Base-by-base conservation (phyloP, 1,140 invertebrate species). In the Anastatus disparis region DNA sequence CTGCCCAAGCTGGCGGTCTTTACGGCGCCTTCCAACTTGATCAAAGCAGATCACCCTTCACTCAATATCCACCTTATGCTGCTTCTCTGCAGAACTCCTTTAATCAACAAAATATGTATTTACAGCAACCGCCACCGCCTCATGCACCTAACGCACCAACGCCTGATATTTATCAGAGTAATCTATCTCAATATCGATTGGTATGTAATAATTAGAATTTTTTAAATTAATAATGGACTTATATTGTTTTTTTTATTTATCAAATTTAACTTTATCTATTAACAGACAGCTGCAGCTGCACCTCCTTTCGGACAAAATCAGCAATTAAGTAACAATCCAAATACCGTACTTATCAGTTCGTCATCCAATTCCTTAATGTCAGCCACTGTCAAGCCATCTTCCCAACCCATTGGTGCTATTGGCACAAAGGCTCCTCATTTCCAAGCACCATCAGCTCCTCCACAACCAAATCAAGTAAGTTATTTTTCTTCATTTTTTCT, bases 291-390 rank as follows among this genome's bases (percentile, higher is more conserved):
- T 9, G 90, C 86, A 73, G 90, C 83, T 75, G 89, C 83, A 67
- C 90, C 85, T 74, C 90, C 87, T 1, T 91, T 93, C 82, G 90
- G 91, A 20, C 91, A 94, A 81, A 92, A 91, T 73, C 90, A 92
- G 58, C 93, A 94, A 78, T 88, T 94, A 64, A 89, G 91, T 72
- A 94, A 90, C 78, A 95, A 93, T 85, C 94, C 94, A 26, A 96
- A 92, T 77, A 94, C 94, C 27, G 93, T 95, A 63, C 89, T 97
- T 70, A 96, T 96, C 68, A 95, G 94, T 56, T 95, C 94, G 27
- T 92, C 92, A 9, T 92, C 93, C 9, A 95, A 94, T 83, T 95
- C 94, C 22, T 87, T 96, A 52, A 96, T 96, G 94, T 95, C 94
- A 1, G 93, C 94, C 40, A 92, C 91, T 73, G 93, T 95, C 15